phyloP scores from a whole-genome alignment of 2,113 vertebrate species.

The Hipposideros armiger region DNA sequence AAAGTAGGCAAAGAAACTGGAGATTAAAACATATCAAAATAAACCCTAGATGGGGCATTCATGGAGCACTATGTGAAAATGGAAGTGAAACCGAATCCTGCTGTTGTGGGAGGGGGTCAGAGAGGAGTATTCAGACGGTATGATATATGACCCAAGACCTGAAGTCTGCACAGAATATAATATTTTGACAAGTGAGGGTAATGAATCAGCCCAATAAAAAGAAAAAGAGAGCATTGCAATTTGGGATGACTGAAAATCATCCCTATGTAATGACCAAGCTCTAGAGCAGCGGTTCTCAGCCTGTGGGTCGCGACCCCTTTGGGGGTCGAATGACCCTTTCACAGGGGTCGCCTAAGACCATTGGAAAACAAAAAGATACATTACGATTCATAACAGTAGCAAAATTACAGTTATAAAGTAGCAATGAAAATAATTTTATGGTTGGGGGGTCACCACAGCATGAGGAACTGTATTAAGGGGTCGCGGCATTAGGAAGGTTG shows the following conservation, averaged over 20 bases:
- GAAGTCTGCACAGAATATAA: not conserved
- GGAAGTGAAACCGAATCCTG: not conserved
- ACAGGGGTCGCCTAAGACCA: no score
- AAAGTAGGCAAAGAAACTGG: not conserved
- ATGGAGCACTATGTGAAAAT: not conserved
- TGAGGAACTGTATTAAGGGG: no score
- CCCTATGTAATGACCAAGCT: not conserved
- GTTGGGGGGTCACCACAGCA: no score
- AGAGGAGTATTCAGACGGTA: not conserved
- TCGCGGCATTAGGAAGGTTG: no score
- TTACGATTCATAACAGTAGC: no score
- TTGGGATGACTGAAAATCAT: not conserved
- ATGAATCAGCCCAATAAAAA: not conserved
- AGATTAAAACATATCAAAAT: not conserved
- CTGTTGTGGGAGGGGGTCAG: not conserved
- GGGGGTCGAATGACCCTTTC: no score
- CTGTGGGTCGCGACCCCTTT: no score
- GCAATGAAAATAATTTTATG: no score
- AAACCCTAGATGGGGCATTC: not conserved
- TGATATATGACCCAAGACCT: not conserved
- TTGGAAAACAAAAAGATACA: no score
- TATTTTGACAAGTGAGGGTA: not conserved
- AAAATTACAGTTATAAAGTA: no score
- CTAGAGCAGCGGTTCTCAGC: not conserved
- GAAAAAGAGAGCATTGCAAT: not conserved